Evolutionary conservation across 2,113 vertebrate genomes (phyloP).

Genomic region (Taurulus bubalis): DNA sequence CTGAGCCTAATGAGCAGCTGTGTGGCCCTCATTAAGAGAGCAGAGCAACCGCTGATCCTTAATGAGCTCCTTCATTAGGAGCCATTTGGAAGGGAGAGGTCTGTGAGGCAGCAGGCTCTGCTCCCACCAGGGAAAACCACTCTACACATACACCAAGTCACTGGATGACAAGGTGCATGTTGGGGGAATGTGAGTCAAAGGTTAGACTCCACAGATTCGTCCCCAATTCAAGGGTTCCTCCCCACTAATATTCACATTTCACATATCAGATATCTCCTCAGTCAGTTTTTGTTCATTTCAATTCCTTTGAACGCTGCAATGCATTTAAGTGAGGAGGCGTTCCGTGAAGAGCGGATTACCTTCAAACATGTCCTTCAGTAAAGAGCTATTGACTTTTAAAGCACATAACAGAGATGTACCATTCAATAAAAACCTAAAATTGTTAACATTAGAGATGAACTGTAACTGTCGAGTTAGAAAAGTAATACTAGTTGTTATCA

Average conservation of each 20-base stretch:
- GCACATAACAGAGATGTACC: not conserved
- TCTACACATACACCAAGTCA: constrained; percentile 27
- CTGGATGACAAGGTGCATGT: constrained; percentile 26
- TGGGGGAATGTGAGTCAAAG: not conserved
- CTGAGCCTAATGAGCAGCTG: constrained; percentile 67
- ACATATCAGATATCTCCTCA: not conserved
- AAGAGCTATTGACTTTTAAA: not conserved
- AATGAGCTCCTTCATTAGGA: constrained; percentile 72
- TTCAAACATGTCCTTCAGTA: not conserved
- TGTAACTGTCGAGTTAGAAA: too few species aligned
- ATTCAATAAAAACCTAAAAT: too few species aligned
- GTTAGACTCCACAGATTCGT: not conserved
- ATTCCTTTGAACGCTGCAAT: not conserved
- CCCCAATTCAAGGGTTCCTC: not conserved
- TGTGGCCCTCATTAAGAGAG: constrained; percentile 67
- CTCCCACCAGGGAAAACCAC: constrained; percentile 41
- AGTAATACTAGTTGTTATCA: too few species aligned
- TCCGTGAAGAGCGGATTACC: not conserved
- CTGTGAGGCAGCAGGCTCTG: constrained; percentile 25
- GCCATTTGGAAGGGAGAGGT: constrained; percentile 56
- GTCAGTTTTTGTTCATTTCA: not conserved
- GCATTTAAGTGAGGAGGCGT: not conserved
- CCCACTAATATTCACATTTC: not conserved
- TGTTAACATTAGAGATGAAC: too few species aligned
- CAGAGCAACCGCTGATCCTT: constrained; percentile 59